Conservation (phyloP, 2,113 vertebrate species). For the Psilopsiagon aurifrons region DNA sequence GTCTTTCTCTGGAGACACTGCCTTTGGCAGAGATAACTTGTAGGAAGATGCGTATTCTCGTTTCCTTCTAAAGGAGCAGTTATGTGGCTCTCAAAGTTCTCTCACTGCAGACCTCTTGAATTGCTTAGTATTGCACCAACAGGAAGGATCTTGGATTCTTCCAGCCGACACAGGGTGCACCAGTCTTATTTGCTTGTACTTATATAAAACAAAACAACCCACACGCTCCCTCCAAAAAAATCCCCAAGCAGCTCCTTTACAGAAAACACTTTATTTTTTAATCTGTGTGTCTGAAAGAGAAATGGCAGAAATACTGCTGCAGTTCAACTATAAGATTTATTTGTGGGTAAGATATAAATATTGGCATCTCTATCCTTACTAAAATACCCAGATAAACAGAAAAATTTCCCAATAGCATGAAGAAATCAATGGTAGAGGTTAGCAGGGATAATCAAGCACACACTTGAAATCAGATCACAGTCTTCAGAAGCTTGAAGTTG, state of each 20-base stretch:
- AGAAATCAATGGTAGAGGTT: neutral
- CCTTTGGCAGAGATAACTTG: neutral
- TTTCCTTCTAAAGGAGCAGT: neutral
- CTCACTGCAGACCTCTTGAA: neutral
- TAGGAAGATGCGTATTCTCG: neutral
- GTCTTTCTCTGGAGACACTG: neutral
- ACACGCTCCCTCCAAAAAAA: rapidly evolving
- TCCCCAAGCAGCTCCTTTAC: neutral
- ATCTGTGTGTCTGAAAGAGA: neutral
- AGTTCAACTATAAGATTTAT: neutral
- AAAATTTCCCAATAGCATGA: neutral
- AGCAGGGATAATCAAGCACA: neutral
- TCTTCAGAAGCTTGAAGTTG: neutral
- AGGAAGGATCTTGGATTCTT: neutral
- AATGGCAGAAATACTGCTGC: neutral
- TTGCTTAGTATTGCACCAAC: neutral
- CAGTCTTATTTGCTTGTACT: neutral
- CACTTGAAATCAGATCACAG: neutral
- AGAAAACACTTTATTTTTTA: neutral
- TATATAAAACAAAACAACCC: neutral
- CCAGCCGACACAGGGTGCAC: neutral
- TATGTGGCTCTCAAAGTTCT: neutral
- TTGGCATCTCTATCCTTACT: neutral
- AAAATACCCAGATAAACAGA: neutral
- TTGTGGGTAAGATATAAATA: neutral